Percentiles rank a stretch among this genome's conserved stretches.
Conservation (phyloP, 2,888 invertebrate species). For the Drosophila pegasa region DNA sequence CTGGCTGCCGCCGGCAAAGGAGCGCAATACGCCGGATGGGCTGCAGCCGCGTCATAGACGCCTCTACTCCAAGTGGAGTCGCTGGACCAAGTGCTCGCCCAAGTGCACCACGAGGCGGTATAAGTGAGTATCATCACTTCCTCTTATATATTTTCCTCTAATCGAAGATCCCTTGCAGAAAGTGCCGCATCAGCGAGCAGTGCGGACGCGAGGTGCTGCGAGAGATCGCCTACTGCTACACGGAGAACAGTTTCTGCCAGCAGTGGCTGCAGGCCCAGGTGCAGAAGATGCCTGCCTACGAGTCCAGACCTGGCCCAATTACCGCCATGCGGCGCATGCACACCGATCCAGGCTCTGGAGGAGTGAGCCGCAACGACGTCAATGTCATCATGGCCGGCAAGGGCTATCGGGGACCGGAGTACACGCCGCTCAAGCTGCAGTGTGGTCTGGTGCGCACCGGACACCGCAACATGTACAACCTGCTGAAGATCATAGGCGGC, state of each 20-base stretch:
- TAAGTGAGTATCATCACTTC: conserved; percentile 85
- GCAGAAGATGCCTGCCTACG: conserved; percentile 81
- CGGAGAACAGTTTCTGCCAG: conserved; percentile 93
- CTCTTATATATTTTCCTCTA: not conserved
- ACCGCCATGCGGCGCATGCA: conserved; percentile 74
- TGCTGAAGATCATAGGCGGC: conserved; percentile 95
- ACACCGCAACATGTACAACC: conserved; percentile 85
- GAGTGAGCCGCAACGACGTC: conserved; percentile 77
- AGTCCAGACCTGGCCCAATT: conserved; percentile 69
- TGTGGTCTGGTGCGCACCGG: conserved; percentile 83
- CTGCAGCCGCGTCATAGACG: conserved; percentile 78
- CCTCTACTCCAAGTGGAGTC: conserved; percentile 91
- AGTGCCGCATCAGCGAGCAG: conserved; percentile 90
- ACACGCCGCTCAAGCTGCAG: conserved; percentile 84
- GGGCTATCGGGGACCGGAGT: conserved; percentile 84
- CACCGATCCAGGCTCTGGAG: conserved; percentile 32
- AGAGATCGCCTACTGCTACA: conserved; percentile 94
- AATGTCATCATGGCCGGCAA: conserved; percentile 83
- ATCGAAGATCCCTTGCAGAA: conserved; percentile 85
- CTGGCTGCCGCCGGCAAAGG: conserved; percentile 60
- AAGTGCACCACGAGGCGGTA: conserved; percentile 92
- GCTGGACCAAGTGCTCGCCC: conserved; percentile 92
- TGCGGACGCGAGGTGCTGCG: conserved; percentile 92
- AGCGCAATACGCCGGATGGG: conserved; percentile 81
- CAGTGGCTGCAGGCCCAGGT: conserved; percentile 87